phyloP scores from a whole-genome alignment of 1,140 invertebrate genomes.

The Diabrotica undecimpunctata region DNA sequence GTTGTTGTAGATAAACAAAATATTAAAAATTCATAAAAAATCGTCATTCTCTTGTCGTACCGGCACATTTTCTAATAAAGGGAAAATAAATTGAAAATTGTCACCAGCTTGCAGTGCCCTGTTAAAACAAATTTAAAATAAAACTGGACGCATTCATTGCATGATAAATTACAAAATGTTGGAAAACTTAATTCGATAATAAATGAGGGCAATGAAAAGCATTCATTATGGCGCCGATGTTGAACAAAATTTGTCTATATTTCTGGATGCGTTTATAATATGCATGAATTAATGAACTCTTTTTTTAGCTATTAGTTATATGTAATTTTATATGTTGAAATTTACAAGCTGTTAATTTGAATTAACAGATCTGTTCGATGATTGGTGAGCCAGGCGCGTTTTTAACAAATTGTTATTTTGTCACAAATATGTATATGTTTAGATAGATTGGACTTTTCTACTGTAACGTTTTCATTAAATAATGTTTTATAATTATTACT shows the following conservation, averaged over 20 bases:
- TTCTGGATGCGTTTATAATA: constrained; percentile 11
- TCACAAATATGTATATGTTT: too few species aligned
- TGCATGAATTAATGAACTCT: constrained; percentile 15
- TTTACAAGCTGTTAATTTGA: neutral
- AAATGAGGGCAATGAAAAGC: constrained; percentile 14
- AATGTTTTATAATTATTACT: too few species aligned
- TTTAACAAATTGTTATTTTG: neutral
- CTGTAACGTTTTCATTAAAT: too few species aligned
- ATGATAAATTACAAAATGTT: constrained; percentile 12
- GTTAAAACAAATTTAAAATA: constrained; percentile 1
- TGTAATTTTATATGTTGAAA: neutral
- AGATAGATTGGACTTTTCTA: too few species aligned
- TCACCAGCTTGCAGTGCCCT: neutral
- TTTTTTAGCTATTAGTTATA: constrained; percentile 4
- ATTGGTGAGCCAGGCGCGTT: neutral
- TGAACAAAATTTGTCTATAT: constrained; percentile 12
- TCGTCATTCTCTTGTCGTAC: neutral
- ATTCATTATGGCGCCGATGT: constrained; percentile 12
- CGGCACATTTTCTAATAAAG: neutral
- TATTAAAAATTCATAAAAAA: too few species aligned
- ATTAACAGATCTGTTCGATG: neutral
- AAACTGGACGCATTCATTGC: neutral
- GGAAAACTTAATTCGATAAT: constrained; percentile 19
- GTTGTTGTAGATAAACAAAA: too few species aligned
- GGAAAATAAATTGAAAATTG: constrained; percentile 3